Base-by-base conservation (phyloP, 92 coral and sea anemone species). In the Phenganax subtilis region DNA sequence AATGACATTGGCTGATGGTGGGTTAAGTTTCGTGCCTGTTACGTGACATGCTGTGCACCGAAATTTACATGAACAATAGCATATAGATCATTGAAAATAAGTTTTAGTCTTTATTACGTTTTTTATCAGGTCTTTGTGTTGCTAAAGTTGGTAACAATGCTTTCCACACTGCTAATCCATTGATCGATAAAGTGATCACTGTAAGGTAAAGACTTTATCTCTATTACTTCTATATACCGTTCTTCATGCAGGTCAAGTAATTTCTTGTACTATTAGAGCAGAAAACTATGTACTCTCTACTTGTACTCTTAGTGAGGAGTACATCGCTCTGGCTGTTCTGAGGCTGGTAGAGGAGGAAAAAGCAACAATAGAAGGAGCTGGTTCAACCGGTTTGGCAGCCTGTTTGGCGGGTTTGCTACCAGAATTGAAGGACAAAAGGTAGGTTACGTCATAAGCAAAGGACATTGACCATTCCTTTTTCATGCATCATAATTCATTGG, bases 361-460 rank as follows among this genome's bases (percentile, higher is more conserved):
- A 58, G 88, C 90, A 28, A 91, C 91, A 0, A 90, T 90, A 0
- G 97, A 92, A 67, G 97, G 97, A 66, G 93, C 97, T 12, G 97
- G 97, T 7, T 89, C 97, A 51, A 84, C 92, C 51, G 97, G 97
- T 12, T 82, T 92, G 10, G 97, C 97, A 0, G 93, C 93, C 6
- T 52, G 91, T 20, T 84, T 92, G 0, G 92, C 90, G 3, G 97
- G 97, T 2, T 85, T 87, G 75, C 84, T 92, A 16, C 97, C 93
- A 9, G 93, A 92, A 63, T 86, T 92, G 51, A 84, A 81, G 10
- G 91, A 90, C 61, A 92, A 92, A 85, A 85, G 97, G 97, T 92
- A 81, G 11, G 25, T 16, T 6, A 20, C 29, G 51, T 44, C 28
- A n/a, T 73, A 54, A 20, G 61, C 62, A 37, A 37, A 37, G 47